Base-by-base conservation (phyloP, 2,113 vertebrate species). In the Myotis lucifugus region DNA sequence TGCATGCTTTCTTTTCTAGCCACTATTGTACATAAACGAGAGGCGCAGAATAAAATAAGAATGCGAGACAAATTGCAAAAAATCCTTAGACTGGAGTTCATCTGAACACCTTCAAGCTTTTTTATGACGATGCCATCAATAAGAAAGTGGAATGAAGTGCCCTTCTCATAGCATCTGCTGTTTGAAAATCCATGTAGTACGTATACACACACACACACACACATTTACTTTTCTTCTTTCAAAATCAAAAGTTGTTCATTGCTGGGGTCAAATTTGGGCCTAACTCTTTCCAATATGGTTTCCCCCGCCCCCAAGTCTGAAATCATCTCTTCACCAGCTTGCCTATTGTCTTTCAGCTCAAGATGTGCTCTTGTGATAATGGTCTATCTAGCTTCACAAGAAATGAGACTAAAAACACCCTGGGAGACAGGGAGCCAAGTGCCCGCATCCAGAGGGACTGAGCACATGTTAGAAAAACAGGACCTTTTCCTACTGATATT, bases 181-280 rank as follows among this genome's bases (percentile, higher is more conserved):
- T 40, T 94, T 85, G 73, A 76, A 85, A 88, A 84, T 19, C 15
- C 54, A 54, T 2, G 10, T 12, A 81, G 42, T 4, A 23, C 6
- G 0, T n/a, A 19, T 73, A 77, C 6, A 82, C 21, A 59, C 2
- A 77, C 27, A 52, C 72, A 66, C 7, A 50, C 74, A 52, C 8
- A 50, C 8, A 46, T 9, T 29, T 14, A 29, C 8, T 17, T 64
- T 67, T 59, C 17, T 79, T 74, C 66, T n/a, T 40, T 54, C 50
- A 85, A 87, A 90, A 67, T 73, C 59, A 61, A 72, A 96, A 88
- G 27, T n/a, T 95, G n/a, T 73, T 93, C 76, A 87, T 91, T 56
- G 21, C 61, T 64, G 90, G 23, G 78, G 37, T 84, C 72, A 85
- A 54, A 85, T 85, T 48, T 56, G 73, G 76, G 61, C 25, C 37